phyloP scores from a whole-genome alignment of 1,140 invertebrate species.

The Orussus abietinus region DNA sequence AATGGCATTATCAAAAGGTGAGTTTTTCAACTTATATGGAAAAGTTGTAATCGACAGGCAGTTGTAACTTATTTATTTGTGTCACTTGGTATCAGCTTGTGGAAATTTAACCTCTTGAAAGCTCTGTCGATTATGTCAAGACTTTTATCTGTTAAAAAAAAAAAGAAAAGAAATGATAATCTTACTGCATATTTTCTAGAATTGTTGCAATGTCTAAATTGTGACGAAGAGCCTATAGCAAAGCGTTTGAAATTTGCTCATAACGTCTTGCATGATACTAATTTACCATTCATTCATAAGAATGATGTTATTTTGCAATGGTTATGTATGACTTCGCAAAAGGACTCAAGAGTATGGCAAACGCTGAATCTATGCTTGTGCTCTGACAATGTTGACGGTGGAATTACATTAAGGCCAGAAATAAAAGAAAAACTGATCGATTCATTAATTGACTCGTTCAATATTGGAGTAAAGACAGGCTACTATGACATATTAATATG shows the following conservation, averaged over 20 bases:
- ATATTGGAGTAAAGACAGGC: constrained; percentile 5
- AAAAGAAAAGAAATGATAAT: constrained; percentile 1
- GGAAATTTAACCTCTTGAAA: background rate
- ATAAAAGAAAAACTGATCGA: constrained; percentile 24
- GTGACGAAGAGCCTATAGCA: constrained; percentile 25
- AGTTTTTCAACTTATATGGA: constrained; percentile 7
- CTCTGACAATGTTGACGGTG: background rate
- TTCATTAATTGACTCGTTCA: constrained; percentile 19
- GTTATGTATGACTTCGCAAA: constrained; percentile 22
- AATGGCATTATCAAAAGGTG: constrained; percentile 27
- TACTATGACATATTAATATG: constrained; percentile 16
- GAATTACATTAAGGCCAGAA: constrained; percentile 21
- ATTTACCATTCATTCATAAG: constrained; percentile 27
- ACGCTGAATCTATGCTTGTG: constrained; percentile 27
- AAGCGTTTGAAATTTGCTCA: constrained; percentile 44
- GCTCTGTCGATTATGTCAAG: background rate
- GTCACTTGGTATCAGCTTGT: background rate
- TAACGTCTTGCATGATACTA: constrained; percentile 27
- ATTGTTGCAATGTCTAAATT: constrained; percentile 21
- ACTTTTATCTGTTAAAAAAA: constrained; percentile 1
- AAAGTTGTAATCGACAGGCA: constrained; percentile 3
- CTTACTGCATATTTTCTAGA: constrained; percentile 17
- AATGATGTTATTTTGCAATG: constrained; percentile 32
- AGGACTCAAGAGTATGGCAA: constrained; percentile 19
- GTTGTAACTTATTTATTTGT: background rate